Conservation (phyloP, 2,888 invertebrate genomes). For the Salpingus planirostris region DNA sequence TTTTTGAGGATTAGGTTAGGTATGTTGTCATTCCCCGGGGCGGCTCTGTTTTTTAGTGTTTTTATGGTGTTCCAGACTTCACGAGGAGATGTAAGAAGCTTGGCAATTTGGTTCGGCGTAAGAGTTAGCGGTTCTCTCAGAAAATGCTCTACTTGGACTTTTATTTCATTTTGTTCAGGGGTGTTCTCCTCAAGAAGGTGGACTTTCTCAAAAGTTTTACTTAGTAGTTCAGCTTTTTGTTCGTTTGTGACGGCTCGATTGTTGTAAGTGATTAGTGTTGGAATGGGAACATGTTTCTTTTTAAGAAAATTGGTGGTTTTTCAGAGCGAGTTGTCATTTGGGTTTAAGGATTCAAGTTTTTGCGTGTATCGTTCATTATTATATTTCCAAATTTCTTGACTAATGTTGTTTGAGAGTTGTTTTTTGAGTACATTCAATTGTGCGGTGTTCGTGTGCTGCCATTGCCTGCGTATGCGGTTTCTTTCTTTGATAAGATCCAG, state of each 20-base stretch:
- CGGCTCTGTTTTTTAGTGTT: neutral
- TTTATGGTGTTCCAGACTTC: neutral
- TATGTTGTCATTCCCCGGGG: slow-evolving; percentile 10
- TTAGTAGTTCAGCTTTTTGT: neutral
- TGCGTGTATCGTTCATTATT: too few species aligned
- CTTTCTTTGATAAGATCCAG: slow-evolving; percentile 8
- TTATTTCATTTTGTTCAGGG: too few species aligned
- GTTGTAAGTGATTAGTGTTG: neutral
- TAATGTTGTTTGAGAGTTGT: slow-evolving; percentile 1
- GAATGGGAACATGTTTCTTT: neutral
- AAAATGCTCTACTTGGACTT: too few species aligned
- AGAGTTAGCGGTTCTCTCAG: too few species aligned
- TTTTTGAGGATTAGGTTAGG: slow-evolving; percentile 17
- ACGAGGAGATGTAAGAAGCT: neutral
- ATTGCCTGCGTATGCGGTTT: slow-evolving; percentile 7
- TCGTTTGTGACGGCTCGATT: neutral
- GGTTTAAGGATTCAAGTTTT: too few species aligned
- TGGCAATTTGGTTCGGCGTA: too few species aligned
- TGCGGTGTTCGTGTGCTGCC: slow-evolving; percentile 3
- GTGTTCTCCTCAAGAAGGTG: neutral
- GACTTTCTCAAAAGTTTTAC: neutral
- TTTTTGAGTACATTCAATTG: neutral
- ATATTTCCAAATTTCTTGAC: neutral
- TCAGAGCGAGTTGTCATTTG: neutral
- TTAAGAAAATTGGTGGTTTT: neutral